Evolutionary conservation across 1,140 invertebrate species (phyloP), one percentile per base, ranked within the genome.

Genomic region (Pemphigus obesinymphae): DNA sequence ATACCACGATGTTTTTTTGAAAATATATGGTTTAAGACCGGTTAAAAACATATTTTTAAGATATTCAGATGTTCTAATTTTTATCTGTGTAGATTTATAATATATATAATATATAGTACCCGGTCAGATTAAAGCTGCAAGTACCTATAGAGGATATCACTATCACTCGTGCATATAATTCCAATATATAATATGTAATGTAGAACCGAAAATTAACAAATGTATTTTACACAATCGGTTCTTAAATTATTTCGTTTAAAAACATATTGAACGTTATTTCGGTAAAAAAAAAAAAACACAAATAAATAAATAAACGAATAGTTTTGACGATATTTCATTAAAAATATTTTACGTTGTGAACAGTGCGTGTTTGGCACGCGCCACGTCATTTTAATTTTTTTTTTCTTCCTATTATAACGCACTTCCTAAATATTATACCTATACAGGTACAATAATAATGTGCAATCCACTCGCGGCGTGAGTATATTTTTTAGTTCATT

Each of bases 321-420:
- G 3, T 15, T 55, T 55, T 58, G 75, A 37, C 75, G 40, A 58
- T 78, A 78, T 58, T 78, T 58, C 75, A 40, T 78, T 34, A 61
- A n/a, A 23, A 78, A 23, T 20, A 55, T 15, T 50, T 37, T 76
- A 55, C 20, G 11, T 75, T 20, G 5, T 66, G 29, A 15, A 10
- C 26, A 63, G 48, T 78, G 75, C 75, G 75, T 58, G 75, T 78
- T 78, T 55, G 53, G 75, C 75, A 78, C 75, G 75, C 75, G 75
- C 53, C 75, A 37, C 75, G 53, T 55, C 48, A 34, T 55, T 58
- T 50, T 34, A n/a, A 48, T 73, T 73, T 73, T 29, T 75, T 78
- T 58, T 76, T 76, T 58, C 20, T 37, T 40, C 26, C 50, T 55
- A 29, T 43, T 37, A 78, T 55, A 48, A 63, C 55, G 34, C 37